Evolutionary conservation across 2,797 vertebrate species (phyloP).

Genomic region (Premnoplex brunnescens): DNA sequence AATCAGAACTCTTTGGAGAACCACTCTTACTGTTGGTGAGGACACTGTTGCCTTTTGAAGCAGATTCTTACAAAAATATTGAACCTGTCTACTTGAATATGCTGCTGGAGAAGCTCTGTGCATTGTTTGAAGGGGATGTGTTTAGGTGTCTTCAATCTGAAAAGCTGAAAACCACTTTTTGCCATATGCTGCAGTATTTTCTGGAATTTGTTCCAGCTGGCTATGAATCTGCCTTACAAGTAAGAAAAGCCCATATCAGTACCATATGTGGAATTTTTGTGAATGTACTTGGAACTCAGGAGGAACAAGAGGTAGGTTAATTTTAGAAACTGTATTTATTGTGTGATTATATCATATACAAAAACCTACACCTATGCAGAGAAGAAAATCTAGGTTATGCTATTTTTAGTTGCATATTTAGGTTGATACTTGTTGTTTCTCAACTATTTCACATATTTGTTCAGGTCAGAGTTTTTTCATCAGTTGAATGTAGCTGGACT

Average conservation of each 20-base stretch:
- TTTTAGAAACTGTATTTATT: slow-evolving; percentile 18
- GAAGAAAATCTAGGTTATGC: background rate
- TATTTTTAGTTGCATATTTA: background rate
- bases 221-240: slow-evolving; percentile 82
- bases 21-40: slow-evolving; percentile 83
- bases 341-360: background rate
- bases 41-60: slow-evolving; percentile 80
- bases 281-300: slow-evolving; percentile 81
- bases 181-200: slow-evolving; percentile 86
- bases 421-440: background rate
- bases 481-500: background rate
- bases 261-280: slow-evolving; percentile 84
- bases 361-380: background rate
- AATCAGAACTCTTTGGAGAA: slow-evolving; percentile 76
- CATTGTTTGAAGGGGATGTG: slow-evolving; percentile 77
- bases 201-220: slow-evolving; percentile 83
- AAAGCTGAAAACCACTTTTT: slow-evolving; percentile 83
- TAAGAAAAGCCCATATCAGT: slow-evolving; percentile 80
- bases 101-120: slow-evolving; percentile 86
- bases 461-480: background rate
- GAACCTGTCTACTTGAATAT: slow-evolving; percentile 87
- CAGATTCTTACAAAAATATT: slow-evolving; percentile 72
- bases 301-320: slow-evolving; percentile 81
- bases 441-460: background rate
- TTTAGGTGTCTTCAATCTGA: slow-evolving; percentile 73